Evolutionary conservation across 2,113 vertebrate genomes (phyloP).

Genomic region (Saccopteryx leptura): DNA sequence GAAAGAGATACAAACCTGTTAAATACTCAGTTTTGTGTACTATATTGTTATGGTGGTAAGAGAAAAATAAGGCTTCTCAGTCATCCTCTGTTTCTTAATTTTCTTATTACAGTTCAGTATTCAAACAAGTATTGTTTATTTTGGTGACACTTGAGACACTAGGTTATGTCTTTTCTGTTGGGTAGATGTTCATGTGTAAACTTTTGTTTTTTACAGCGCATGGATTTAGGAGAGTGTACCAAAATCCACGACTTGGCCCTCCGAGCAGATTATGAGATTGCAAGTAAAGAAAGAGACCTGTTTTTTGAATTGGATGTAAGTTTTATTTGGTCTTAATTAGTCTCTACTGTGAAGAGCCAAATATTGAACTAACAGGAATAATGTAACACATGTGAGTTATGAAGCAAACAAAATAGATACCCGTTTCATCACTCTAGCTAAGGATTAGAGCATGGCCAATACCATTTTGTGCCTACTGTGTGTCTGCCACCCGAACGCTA

Average conservation of each 20-base stretch:
- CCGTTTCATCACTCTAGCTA: background rate
- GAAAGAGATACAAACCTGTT: background rate
- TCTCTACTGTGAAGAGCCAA: constrained; percentile 48
- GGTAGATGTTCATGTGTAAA: background rate
- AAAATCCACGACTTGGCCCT: constrained; percentile 99
- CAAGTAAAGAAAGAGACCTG: constrained; percentile 98
- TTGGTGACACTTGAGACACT: background rate
- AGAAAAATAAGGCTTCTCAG: background rate
- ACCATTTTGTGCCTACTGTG: background rate
- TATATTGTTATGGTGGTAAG: background rate
- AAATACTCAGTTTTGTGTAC: background rate
- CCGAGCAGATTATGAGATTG: constrained; percentile 99
- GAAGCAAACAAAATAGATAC: background rate
- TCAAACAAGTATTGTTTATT: constrained; percentile 18
- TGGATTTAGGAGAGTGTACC: constrained; percentile 99
- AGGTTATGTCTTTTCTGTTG: constrained; percentile 3
- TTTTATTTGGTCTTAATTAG: constrained; percentile 71
- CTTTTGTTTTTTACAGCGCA: constrained; percentile 90
- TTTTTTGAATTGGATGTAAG: constrained; percentile 99
- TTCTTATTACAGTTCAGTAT: background rate
- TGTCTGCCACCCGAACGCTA: background rate
- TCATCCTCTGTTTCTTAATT: background rate
- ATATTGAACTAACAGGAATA: constrained; percentile 17
- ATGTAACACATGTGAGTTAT: background rate
- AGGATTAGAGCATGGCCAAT: background rate